Evolutionary conservation across 1,140 invertebrate species (phyloP).

Genomic region (Drosophila ogumai): DNA sequence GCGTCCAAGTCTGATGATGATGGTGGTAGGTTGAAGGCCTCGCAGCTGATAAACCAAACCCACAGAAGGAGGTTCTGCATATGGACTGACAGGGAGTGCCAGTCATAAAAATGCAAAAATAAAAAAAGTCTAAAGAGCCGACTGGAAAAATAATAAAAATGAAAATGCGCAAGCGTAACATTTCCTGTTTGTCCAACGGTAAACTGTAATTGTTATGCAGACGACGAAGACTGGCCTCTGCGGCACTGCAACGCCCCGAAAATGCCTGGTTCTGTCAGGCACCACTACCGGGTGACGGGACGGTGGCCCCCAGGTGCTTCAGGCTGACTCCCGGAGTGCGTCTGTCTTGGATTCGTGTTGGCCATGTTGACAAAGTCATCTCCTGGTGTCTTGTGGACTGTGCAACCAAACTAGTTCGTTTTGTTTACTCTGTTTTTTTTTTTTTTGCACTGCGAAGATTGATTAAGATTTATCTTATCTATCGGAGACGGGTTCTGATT

Average conservation of each 20-base stretch:
- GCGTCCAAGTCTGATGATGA: constrained; percentile 10
- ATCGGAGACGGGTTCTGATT: neutral
- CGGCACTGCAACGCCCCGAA: constrained; percentile 37
- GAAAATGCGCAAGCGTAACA: constrained; percentile 60
- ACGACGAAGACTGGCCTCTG: constrained; percentile 42
- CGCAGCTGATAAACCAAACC: constrained; percentile 53
- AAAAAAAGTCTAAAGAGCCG: constrained; percentile 4
- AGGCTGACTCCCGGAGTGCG: constrained; percentile 18
- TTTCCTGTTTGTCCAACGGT: constrained; percentile 72
- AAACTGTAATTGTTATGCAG: constrained; percentile 75
- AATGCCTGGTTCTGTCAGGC: constrained; percentile 4
- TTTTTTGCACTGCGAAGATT: constrained; percentile 17
- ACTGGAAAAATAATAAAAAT: constrained; percentile 47
- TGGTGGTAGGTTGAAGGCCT: constrained; percentile 22
- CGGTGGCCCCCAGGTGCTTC: neutral
- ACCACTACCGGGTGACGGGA: neutral
- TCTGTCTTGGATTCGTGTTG: constrained; percentile 34
- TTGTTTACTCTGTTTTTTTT: constrained; percentile 21
- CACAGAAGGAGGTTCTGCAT: constrained; percentile 23
- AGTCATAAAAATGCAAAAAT: constrained; percentile 25
- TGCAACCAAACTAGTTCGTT: constrained; percentile 43
- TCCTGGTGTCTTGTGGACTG: constrained; percentile 26
- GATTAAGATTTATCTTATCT: constrained; percentile 7
- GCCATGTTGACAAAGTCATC: constrained; percentile 67
- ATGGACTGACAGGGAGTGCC: constrained; percentile 6